Conservation (phyloP, 2,888 invertebrate genomes). For the Rhaphigaster nebulosa region DNA sequence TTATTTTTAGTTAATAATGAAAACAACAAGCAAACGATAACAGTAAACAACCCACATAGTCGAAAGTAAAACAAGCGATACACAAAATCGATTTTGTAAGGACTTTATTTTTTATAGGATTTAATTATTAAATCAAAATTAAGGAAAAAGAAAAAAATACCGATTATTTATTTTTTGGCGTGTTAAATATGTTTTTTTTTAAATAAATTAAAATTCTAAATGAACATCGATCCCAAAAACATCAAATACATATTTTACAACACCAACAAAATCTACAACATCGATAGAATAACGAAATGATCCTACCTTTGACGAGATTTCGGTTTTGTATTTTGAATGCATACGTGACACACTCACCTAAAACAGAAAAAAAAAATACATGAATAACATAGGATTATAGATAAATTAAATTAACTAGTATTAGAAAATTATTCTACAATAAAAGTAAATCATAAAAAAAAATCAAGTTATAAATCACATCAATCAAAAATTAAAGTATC, state of each 20-base stretch:
- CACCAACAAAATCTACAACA: conserved; percentile 47
- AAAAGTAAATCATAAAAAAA: too few relatives aligned
- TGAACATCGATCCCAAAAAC: neutral
- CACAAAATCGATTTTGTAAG: neutral
- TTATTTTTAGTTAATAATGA: neutral
- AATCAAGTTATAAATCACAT: neutral
- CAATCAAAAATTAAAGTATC: neutral
- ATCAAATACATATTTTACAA: conserved; percentile 5
- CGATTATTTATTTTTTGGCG: too few relatives aligned
- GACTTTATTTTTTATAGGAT: neutral
- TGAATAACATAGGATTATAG: neutral
- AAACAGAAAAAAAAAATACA: neutral
- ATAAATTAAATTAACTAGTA: neutral
- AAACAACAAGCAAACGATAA: neutral
- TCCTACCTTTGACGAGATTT: conserved; percentile 39
- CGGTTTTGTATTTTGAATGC: conserved; percentile 46
- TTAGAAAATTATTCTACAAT: neutral
- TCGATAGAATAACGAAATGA: conserved; percentile 46
- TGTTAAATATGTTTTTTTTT: neutral
- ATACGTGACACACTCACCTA: conserved; percentile 45
- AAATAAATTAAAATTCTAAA: neutral
- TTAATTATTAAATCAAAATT: too few relatives aligned
- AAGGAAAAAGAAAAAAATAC: too few relatives aligned
- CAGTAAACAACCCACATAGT: neutral
- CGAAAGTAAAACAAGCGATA: neutral